These are phyloP conservation scores for Orgyia antiqua DNA, from an alignment of 2,888 invertebrate species.

Conservation along the genomic window DNA sequence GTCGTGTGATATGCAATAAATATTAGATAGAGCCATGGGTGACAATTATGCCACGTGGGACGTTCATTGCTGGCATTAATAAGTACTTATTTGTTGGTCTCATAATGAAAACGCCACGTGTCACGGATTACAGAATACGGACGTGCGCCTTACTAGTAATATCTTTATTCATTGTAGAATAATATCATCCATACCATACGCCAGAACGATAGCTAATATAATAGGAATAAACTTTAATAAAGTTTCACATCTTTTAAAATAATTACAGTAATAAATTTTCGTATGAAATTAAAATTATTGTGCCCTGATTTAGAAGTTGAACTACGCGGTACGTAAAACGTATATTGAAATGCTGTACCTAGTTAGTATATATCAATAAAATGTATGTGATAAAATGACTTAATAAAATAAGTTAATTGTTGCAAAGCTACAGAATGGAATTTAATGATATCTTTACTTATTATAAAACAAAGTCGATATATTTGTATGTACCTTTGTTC, in stretches of 20 bases:
- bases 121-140: slow-evolving; percentile 48
- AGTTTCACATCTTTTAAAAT: slow-evolving; percentile 44
- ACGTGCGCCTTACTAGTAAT: slow-evolving; percentile 38
- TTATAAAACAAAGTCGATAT: too few relatives aligned
- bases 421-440: too few relatives aligned
- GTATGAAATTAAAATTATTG: too few relatives aligned
- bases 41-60: slow-evolving; percentile 54
- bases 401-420: too few relatives aligned
- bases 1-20: slow-evolving; percentile 61
- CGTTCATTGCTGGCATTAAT: slow-evolving; percentile 56
- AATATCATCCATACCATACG: slow-evolving; percentile 21
- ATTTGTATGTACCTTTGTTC: too few relatives aligned
- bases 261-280: slow-evolving; percentile 47
- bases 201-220: slow-evolving; percentile 21
- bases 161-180: slow-evolving; percentile 38
- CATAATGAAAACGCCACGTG: slow-evolving; percentile 71
- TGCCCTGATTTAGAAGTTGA: too few relatives aligned
- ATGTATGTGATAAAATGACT: too few relatives aligned
- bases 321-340: too few relatives aligned
- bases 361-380: too few relatives aligned
- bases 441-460: too few relatives aligned
- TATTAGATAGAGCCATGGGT: slow-evolving; percentile 63
- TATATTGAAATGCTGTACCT: too few relatives aligned
- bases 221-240: slow-evolving; percentile 52
- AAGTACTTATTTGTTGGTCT: slow-evolving; percentile 64